A percentile compares a stretch with the other conserved stretches of the same genome.
Evolutionary conservation across 1,140 invertebrate genomes (phyloP).

Genomic region (Aleiodes sp.): DNA sequence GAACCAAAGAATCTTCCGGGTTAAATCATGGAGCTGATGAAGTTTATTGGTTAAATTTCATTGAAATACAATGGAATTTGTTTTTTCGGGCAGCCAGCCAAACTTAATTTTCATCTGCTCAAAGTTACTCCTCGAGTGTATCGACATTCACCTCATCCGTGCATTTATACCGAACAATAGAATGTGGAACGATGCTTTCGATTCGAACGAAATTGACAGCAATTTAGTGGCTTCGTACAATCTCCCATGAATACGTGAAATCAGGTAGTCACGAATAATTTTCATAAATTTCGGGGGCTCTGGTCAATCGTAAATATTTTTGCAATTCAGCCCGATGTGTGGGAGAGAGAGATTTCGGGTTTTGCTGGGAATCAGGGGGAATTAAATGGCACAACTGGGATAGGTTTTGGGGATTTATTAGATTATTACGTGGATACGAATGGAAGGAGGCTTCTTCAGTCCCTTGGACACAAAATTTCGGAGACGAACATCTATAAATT

Average conservation of each 20-base stretch:
- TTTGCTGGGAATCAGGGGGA: conserved; percentile 15
- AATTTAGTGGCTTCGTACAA: conserved; percentile 40
- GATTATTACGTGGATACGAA: conserved; percentile 13
- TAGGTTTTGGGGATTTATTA: conserved; percentile 27
- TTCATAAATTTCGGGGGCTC: conserved; percentile 59
- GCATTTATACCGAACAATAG: conserved; percentile 53
- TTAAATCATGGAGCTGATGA: no score
- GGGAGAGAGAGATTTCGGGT: neutral
- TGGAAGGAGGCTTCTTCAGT: neutral
- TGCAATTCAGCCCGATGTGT: conserved; percentile 27
- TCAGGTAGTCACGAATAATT: conserved; percentile 55
- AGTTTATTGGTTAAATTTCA: no score
- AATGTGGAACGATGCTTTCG: conserved; percentile 28
- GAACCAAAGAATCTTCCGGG: no score
- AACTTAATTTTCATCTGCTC: no score
- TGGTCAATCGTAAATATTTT: conserved; percentile 50
- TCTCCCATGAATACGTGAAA: conserved; percentile 45
- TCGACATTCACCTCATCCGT: no score
- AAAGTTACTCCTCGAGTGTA: no score
- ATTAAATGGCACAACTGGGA: neutral
- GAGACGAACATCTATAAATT: no score
- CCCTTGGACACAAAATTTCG: no score
- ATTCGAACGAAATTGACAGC: conserved; percentile 22
- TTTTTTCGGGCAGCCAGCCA: no score
- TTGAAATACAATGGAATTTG: no score